phyloP scores from a whole-genome alignment of 1,140 invertebrate species.

The Tribolium madens region DNA sequence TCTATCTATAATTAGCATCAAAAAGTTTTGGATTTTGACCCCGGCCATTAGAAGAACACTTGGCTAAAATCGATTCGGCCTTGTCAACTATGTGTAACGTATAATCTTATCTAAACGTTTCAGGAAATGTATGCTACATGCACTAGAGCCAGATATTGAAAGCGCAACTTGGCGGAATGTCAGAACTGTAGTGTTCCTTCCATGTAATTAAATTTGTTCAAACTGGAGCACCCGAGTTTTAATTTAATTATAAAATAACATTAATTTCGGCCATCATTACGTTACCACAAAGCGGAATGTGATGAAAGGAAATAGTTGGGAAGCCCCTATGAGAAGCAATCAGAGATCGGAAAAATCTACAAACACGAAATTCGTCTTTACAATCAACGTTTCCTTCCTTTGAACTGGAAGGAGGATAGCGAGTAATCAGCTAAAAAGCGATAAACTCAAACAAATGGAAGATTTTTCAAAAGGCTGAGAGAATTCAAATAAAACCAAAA shows the following conservation, averaged over 20 bases:
- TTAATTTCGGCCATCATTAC: background rate
- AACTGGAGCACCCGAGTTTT: background rate
- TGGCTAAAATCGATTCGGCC: slow-evolving; percentile 1
- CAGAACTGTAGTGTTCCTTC: background rate
- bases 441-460: background rate
- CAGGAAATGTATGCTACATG: slow-evolving; percentile 12
- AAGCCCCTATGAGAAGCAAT: background rate
- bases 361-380: background rate
- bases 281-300: background rate
- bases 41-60: background rate
- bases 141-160: background rate
- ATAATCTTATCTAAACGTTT: slow-evolving; percentile 18
- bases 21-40: background rate
- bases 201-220: slow-evolving; percentile 7
- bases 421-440: background rate
- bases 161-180: background rate
- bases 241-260: slow-evolving; percentile 22
- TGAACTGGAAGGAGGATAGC: background rate
- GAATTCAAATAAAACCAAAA: background rate
- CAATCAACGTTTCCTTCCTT: background rate
- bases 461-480: background rate
- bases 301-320: background rate
- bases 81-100: background rate
- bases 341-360: background rate
- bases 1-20: background rate